Base-by-base conservation (phyloP, 30 jellyfish, hydroid and myxozoan species). In the Nemopilema nomurai region DNA sequence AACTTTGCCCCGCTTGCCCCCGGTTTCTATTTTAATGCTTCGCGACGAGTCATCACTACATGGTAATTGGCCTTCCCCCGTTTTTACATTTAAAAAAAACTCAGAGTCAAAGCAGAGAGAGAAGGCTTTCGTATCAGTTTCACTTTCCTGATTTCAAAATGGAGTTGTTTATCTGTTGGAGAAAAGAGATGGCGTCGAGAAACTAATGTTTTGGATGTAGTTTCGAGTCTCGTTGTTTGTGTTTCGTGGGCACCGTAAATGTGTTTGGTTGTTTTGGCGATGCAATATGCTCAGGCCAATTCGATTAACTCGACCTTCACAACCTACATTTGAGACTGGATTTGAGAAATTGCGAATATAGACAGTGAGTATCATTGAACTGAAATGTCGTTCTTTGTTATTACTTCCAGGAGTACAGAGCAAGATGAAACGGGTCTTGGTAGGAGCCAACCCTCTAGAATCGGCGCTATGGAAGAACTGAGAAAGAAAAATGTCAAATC, bases 401-500 rank as follows among this genome's bases (percentile, higher is more conserved):
- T 80, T 66, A 80, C 89, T 63, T 67, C 62, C 89, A 80, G 89
- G 74, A 26, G 23, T 18, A 70, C 74, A 22, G 81, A 49, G 33
- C 63, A 80, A 29, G 66, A 41, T 28, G 66, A 30, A 30, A 74
- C 20, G 0, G 26, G 32, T 22, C 16, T 25, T 69, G 0, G 23
- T 51, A 0, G 73, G 19, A 19, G 16, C 19, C 52, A 23, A n/a
- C 32, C 4, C 18, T 27, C 26, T 9, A 41, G 20, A 23, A 0
- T 51, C 21, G 29, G 52, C 73, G 81, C 75, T 28, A 79, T 87
- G 96, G 89, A 79, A 16, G 83, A 71, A 3, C 27, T 41, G 49
- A 82, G 71, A 25, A 57, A 66, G 77, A 50, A 62, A 41, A 31
- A 82, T 66, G 21, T 64, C 49, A 90, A 90, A 62, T 79, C 97